Conservation (phyloP, 2,797 vertebrate species). For the Crocodylus rhombifer region DNA sequence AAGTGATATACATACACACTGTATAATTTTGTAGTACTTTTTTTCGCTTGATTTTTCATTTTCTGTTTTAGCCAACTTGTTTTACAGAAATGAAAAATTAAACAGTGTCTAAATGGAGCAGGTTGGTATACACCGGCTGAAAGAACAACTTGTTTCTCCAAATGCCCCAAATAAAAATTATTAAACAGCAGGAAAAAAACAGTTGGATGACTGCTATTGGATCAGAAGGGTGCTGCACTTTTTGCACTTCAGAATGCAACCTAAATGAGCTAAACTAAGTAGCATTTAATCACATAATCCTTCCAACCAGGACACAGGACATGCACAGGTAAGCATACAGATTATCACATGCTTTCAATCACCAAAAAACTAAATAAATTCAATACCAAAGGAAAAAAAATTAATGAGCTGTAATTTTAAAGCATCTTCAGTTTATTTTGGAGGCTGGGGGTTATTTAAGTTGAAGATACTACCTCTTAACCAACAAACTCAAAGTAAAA, state of each 20-base stretch:
- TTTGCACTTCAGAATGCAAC: neutral
- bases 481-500: neutral
- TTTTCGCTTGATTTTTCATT: neutral
- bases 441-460: neutral
- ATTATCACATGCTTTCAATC: no score
- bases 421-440: neutral
- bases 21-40: neutral
- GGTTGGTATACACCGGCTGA: neutral
- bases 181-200: neutral
- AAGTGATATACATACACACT: neutral
- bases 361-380: no score
- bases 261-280: neutral
- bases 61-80: neutral
- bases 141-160: neutral
- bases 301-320: neutral
- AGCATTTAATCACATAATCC: neutral
- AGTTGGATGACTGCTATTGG: accelerated
- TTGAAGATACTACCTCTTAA: neutral
- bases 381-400: neutral
- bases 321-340: neutral
- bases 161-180: neutral
- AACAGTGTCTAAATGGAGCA: neutral
- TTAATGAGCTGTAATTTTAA: neutral
- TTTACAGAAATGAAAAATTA: neutral
- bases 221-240: neutral